phyloP scores from a whole-genome alignment of 2,888 invertebrate species.

The Orthosia gracilis region DNA sequence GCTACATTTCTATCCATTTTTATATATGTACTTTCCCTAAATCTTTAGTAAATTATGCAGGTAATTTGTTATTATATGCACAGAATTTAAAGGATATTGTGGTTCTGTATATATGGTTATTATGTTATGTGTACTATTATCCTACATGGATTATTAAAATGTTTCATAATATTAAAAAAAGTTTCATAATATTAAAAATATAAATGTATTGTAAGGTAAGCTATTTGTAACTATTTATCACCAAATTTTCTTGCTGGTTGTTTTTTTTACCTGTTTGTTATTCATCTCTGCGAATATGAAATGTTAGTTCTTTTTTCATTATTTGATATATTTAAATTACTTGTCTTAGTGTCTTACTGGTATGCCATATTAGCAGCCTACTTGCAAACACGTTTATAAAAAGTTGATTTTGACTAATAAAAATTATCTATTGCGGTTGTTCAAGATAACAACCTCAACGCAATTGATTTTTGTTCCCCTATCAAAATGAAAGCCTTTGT shows the following conservation, averaged over 20 bases:
- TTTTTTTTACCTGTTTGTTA: not conserved
- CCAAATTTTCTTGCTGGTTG: not conserved
- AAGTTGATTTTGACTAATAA: not conserved
- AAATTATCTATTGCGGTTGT: not conserved
- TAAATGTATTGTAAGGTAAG: too few species aligned
- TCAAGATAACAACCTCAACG: not conserved
- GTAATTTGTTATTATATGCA: not conserved
- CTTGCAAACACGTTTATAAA: not conserved
- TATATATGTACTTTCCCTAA: not conserved
- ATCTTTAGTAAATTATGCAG: not conserved
- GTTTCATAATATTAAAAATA: not conserved
- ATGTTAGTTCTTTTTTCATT: not conserved
- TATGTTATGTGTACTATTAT: not conserved
- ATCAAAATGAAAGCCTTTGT: not conserved
- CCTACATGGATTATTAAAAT: conserved; percentile 11
- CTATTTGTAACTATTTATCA: not conserved
- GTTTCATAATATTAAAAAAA: not conserved
- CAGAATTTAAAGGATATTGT: not conserved
- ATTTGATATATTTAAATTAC: not conserved
- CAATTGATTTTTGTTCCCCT: not conserved
- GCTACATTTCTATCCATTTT: not conserved
- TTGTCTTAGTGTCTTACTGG: not conserved
- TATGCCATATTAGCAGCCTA: not conserved
- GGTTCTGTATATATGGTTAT: not conserved
- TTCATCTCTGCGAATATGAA: not conserved